Evolutionary conservation across 1,140 invertebrate genomes (phyloP).

Genomic region (Heliothis subflexa): DNA sequence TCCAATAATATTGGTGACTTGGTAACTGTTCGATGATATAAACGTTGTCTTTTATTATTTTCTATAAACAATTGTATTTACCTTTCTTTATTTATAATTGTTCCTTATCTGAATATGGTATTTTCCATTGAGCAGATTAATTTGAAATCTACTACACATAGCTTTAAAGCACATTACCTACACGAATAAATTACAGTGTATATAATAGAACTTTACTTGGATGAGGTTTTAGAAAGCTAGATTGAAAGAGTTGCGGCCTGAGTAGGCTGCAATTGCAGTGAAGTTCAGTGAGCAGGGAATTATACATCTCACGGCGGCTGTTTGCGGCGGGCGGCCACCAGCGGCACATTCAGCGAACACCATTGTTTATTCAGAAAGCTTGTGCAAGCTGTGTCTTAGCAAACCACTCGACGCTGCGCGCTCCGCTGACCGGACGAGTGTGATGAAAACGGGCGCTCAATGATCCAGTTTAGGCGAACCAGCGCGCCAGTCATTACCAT

Average conservation of each 20-base stretch:
- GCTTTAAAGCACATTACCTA: not conserved
- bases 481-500: slow-evolving; percentile 76
- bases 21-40: not conserved
- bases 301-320: slow-evolving; percentile 31
- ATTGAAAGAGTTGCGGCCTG: slow-evolving; percentile 6
- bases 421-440: slow-evolving; percentile 66
- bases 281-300: slow-evolving; percentile 28
- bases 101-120: no score
- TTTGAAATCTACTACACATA: no score
- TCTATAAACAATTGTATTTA: no score
- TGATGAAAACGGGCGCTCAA: slow-evolving; percentile 65
- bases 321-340: slow-evolving; percentile 41
- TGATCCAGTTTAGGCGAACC: slow-evolving; percentile 79
- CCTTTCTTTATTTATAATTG: no score
- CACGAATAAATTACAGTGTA: not conserved
- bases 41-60: no score
- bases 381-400: slow-evolving; percentile 62
- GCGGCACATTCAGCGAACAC: slow-evolving; percentile 32
- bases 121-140: no score
- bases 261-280: slow-evolving; percentile 11
- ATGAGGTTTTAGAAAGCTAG: not conserved
- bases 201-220: not conserved
- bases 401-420: slow-evolving; percentile 63
- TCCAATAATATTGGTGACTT: not conserved
- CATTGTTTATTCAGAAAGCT: slow-evolving; percentile 76